Percentiles rank a stretch among this genome's conserved stretches.
These are phyloP conservation scores for Helicoverpa armigera DNA, from an alignment of 1,140 invertebrate genomes.

Conservation along the genomic window DNA sequence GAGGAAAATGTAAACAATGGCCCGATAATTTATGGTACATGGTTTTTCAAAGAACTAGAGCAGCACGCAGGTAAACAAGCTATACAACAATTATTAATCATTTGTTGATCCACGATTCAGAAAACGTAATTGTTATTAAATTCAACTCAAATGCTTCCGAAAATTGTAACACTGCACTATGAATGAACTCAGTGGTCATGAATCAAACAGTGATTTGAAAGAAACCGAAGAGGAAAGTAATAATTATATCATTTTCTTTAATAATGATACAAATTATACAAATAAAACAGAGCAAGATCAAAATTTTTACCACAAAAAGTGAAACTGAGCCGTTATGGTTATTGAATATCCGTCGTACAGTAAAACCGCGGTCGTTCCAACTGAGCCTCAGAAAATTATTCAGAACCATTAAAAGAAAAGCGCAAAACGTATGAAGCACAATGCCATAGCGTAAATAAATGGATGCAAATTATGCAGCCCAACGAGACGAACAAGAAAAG, in stretches of 20 bases:
- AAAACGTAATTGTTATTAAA: too few species aligned
- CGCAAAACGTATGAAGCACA: slow-evolving; percentile 56
- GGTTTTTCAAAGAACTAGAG: slow-evolving; percentile 6
- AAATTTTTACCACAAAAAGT: background rate
- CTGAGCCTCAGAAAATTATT: slow-evolving; percentile 50
- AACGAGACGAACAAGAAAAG: slow-evolving; percentile 60
- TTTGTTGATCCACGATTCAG: background rate
- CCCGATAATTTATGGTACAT: slow-evolving; percentile 5
- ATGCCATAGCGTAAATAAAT: slow-evolving; percentile 69
- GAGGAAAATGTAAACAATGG: slow-evolving; percentile 39
- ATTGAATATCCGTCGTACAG: slow-evolving; percentile 4
- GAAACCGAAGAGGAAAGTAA: background rate
- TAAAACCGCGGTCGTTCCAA: slow-evolving; percentile 24
- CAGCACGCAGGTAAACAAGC: background rate
- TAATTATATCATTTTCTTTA: background rate
- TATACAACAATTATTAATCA: background rate
- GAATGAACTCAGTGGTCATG: too few species aligned
- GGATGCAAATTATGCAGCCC: slow-evolving; percentile 58
- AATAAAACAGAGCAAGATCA: background rate
- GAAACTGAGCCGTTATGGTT: slow-evolving; percentile 9
- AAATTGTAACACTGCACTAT: too few species aligned
- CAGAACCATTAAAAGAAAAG: slow-evolving; percentile 38
- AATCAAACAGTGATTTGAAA: too few species aligned
- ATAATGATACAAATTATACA: background rate
- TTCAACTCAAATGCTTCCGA: too few species aligned